Evolutionary conservation across 2,113 vertebrate species (phyloP).

Genomic region (Arvicanthis niloticus): DNA sequence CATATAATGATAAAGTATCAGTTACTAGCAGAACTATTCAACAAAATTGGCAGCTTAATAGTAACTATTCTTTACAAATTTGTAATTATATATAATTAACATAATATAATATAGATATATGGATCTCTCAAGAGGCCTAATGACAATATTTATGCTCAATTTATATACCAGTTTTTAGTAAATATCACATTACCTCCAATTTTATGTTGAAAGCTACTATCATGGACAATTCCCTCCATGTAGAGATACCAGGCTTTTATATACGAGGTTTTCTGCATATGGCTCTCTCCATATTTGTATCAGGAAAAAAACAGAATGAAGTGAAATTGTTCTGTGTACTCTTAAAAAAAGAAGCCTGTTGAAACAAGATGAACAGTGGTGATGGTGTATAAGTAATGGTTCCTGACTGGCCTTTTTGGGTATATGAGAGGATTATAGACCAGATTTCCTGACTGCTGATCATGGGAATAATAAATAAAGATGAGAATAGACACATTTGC

Average conservation of each 20-base stretch:
- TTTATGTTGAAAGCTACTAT: constrained; percentile 22
- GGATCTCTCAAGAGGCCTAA: constrained; percentile 66
- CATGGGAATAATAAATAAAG: neutral
- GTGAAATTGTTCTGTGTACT: constrained; percentile 39
- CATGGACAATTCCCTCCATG: constrained; percentile 19
- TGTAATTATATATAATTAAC: constrained; percentile 74
- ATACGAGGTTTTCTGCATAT: constrained; percentile 4
- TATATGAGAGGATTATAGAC: neutral
- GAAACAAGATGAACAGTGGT: neutral
- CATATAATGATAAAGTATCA: constrained; percentile 52
- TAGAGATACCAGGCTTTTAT: neutral
- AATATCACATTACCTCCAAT: constrained; percentile 14
- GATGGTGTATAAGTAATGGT: neutral
- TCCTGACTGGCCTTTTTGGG: neutral
- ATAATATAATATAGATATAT: constrained; percentile 57
- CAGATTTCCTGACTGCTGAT: constrained; percentile 19
- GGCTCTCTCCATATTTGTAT: neutral
- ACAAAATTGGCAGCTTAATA: constrained; percentile 69
- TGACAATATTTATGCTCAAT: constrained; percentile 57
- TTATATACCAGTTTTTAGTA: neutral
- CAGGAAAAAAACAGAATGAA: constrained; percentile 42
- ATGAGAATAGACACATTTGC: constrained; percentile 9
- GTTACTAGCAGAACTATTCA: constrained; percentile 66
- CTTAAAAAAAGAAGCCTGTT: neutral
- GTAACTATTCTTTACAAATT: constrained; percentile 56